Evolutionary conservation across 2,113 vertebrate species (phyloP).

Genomic region (Channa maculata): DNA sequence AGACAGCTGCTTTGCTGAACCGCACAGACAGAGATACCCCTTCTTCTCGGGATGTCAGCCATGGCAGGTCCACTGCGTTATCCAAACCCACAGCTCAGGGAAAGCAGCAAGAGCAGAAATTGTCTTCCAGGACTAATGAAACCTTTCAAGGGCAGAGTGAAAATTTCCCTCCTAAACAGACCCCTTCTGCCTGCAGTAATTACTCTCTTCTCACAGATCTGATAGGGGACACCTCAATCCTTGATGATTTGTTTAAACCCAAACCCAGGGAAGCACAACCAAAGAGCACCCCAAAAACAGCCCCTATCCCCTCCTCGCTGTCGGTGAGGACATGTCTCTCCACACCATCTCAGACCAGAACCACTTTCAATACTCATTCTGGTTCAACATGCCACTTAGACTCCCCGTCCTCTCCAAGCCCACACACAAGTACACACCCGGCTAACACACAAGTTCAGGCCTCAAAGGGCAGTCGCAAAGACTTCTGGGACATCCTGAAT

Average conservation of each 20-base stretch:
- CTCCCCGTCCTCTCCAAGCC: background rate
- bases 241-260: slow-evolving; percentile 88
- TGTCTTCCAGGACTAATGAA: slow-evolving; percentile 11
- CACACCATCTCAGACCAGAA: background rate
- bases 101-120: slow-evolving; percentile 33
- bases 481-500: slow-evolving; percentile 96
- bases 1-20: slow-evolving; percentile 53
- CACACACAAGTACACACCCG: slow-evolving; percentile 20
- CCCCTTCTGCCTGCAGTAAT: slow-evolving; percentile 19
- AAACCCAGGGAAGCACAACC: slow-evolving; percentile 59
- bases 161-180: slow-evolving; percentile 8
- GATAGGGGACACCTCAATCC: slow-evolving; percentile 94
- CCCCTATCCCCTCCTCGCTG: background rate
- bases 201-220: slow-evolving; percentile 81
- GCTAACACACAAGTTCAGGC: slow-evolving; percentile 52
- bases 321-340: background rate
- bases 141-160: slow-evolving; percentile 22
- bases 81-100: slow-evolving; percentile 58
- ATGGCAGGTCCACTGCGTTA: slow-evolving; percentile 31
- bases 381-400: background rate
- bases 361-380: background rate
- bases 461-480: slow-evolving; percentile 84
- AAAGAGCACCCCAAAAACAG: slow-evolving; percentile 9
- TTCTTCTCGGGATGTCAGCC: slow-evolving; percentile 61
- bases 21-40: slow-evolving; percentile 64